A percentile compares a stretch with the other conserved stretches of the same genome.
Conservation (phyloP, 2,888 invertebrate genomes). For the Lomographa bimaculata region DNA sequence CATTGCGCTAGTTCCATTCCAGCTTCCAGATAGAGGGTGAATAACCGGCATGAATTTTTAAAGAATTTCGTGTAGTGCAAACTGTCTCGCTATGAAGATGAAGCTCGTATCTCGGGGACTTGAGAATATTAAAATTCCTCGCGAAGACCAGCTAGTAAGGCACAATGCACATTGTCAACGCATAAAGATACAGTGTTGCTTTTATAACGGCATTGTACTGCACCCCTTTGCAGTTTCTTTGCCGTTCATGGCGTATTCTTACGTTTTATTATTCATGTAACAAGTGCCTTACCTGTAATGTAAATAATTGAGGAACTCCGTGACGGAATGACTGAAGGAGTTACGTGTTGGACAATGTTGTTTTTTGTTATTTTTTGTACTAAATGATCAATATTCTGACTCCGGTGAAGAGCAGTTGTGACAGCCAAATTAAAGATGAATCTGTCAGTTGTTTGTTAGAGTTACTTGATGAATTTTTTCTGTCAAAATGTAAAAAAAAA, state of each 20-base stretch:
- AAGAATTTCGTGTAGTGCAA: conserved; percentile 55
- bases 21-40: conserved; percentile 41
- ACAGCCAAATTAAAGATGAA: no score
- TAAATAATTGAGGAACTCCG: conserved; percentile 76
- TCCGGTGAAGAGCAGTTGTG: no score
- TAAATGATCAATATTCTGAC: no score
- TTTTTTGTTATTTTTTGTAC: conserved; percentile 34
- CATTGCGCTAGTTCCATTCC: conserved; percentile 38
- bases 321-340: conserved; percentile 54
- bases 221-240: conserved; percentile 69
- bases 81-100: conserved; percentile 53
- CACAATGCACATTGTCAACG: conserved; percentile 79
- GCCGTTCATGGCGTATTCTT: conserved; percentile 70
- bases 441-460: no score
- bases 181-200: conserved; percentile 77
- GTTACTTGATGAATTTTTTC: no score
- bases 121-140: conserved; percentile 55
- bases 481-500: no score
- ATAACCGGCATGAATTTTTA: conserved; percentile 57
- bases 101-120: conserved; percentile 47
- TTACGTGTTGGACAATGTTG: conserved; percentile 42
- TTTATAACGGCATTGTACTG: conserved; percentile 76
- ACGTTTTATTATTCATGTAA: conserved; percentile 78
- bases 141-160: conserved; percentile 48
- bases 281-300: conserved; percentile 69